These are phyloP conservation scores for Trinectes maculatus DNA, from an alignment of 2,113 vertebrate genomes.

Conservation along the genomic window DNA sequence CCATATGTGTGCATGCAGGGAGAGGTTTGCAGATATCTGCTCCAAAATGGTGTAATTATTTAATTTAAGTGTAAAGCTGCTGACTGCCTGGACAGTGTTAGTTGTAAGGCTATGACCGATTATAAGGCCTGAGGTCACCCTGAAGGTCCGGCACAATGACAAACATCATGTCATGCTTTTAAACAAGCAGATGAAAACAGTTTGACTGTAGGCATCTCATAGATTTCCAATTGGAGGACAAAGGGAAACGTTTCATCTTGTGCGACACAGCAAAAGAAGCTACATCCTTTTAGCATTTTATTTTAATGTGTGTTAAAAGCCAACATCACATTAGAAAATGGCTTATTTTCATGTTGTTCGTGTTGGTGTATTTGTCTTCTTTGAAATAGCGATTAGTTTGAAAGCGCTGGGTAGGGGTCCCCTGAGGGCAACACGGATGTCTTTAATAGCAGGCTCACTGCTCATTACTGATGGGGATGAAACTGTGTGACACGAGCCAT, in stretches of 20 bases:
- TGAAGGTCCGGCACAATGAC: not conserved
- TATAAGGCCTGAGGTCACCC: not conserved
- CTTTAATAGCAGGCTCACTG: slow-evolving; percentile 40
- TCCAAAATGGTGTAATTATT: not conserved
- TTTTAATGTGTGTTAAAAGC: not conserved
- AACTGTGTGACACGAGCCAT: slow-evolving; percentile 53
- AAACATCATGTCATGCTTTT: not conserved
- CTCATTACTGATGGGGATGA: slow-evolving; percentile 48
- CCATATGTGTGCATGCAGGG: no score
- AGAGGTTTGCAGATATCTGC: no score
- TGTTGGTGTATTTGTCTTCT: slow-evolving; percentile 25
- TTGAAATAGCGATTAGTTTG: slow-evolving; percentile 32
- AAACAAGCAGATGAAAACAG: slow-evolving; percentile 5
- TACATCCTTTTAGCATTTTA: not conserved
- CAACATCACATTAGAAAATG: not conserved
- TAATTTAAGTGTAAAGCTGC: slow-evolving; percentile 2
- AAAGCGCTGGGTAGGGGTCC: slow-evolving; percentile 35
- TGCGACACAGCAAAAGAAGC: not conserved
- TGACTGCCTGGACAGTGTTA: slow-evolving; percentile 9
- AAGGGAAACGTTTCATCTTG: not conserved
- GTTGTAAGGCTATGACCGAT: slow-evolving; percentile 1
- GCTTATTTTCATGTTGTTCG: slow-evolving; percentile 7
- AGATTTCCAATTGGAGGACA: slow-evolving; percentile 4
- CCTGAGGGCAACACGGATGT: slow-evolving; percentile 38
- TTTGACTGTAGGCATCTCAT: not conserved